Base-by-base conservation (phyloP, 2,797 vertebrate genomes). In the Ctenosaura bakeri region DNA sequence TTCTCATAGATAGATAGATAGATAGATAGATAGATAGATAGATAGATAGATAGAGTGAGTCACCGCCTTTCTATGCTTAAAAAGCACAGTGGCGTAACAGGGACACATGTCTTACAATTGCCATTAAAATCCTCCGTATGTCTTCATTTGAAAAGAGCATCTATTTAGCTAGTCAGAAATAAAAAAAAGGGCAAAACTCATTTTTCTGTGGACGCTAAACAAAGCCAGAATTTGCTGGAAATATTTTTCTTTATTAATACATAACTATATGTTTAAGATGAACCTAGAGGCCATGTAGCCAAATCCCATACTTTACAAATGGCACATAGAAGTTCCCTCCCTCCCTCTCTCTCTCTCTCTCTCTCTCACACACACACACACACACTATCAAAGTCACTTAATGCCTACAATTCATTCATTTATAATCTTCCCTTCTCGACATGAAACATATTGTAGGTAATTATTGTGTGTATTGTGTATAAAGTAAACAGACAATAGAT, bases 161-260 rank as follows among this genome's bases (percentile, higher is more conserved):
- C 94, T 95, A 93, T 38, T 84, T 83, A 54, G 81, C 74, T 52
- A 96, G 92, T 87, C 91, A 93, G 92, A 87, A 95, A 91, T 92
- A 94, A 94, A 64, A 82, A 62, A 26, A 66, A 92, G 92, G 92
- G 93, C 92, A 91, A 87, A 90, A 46, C 66, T 84, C 84, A 87
- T 89, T 96, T 93, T 93, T 92, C 93, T 85, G 64, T 91, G 94
- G 91, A 93, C 92, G 93, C 86, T 94, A 94, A 96, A 79, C 88
- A 95, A 96, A 91, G 90, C 90, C 73, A 73, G 14, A 78, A 89
- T 89, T 88, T 96, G 42, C 4, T 46, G 42, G 42, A 46, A 46
- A 46, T 46, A 88, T 94, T 20, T 95, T 94, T 91, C 94, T 90
- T 82, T 13, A 69, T 88, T 93, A 95, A 85, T 94, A 92, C 96